Evolutionary conservation across 2,113 vertebrate species (phyloP).

Genomic region (Mionectes macconnelli): DNA sequence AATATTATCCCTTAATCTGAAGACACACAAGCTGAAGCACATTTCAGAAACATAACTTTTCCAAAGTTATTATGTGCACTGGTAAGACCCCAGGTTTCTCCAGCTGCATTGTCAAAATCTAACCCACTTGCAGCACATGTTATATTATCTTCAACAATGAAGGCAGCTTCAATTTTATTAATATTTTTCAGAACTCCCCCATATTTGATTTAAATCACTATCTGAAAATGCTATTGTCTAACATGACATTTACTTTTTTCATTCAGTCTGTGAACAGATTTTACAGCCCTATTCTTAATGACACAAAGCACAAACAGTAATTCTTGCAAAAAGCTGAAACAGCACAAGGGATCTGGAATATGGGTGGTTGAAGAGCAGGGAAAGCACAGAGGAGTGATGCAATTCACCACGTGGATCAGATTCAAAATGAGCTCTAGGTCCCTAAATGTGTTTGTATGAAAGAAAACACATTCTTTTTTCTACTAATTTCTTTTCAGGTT

Average conservation of each 20-base stretch:
- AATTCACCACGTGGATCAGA: not conserved
- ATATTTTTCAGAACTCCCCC: not conserved
- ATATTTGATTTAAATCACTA: not conserved
- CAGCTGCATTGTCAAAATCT: not conserved
- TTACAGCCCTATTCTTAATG: not conserved
- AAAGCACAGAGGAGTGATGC: not conserved
- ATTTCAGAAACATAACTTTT: not conserved
- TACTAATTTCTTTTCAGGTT: not conserved
- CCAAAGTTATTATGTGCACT: not conserved
- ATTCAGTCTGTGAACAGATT: not conserved
- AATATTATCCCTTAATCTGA: not conserved
- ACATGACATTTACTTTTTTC: not conserved
- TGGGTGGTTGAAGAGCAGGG: not conserved
- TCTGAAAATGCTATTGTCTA: not conserved
- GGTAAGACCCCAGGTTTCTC: not conserved
- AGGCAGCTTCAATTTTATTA: not conserved
- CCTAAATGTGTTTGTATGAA: not conserved
- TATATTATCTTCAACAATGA: not conserved
- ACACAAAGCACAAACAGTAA: not conserved
- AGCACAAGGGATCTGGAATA: not conserved
- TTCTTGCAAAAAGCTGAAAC: not conserved
- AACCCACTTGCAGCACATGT: not conserved
- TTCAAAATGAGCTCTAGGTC: not conserved
- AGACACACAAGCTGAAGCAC: not conserved
- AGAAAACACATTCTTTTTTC: not conserved